Evolutionary conservation across 2,113 vertebrate genomes (phyloP), one percentile per base, ranked within the genome.

Genomic region (Callipepla californica): DNA sequence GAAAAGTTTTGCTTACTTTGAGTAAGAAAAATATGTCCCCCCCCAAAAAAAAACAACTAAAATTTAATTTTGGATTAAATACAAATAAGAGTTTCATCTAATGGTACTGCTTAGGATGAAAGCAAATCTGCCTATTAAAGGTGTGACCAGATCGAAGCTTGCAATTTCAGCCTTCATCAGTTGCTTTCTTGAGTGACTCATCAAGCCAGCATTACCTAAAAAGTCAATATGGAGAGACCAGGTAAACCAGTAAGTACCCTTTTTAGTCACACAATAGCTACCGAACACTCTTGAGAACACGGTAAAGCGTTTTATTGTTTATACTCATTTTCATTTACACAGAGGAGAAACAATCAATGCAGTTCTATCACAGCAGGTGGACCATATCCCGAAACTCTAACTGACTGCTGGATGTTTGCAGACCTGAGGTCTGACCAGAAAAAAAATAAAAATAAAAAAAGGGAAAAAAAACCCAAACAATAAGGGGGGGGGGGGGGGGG

Each of bases 291-390:
- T 96, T 94, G 91, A 88, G 92, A 97, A 97, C 97, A 97, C 96
- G 96, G 92, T 96, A 97, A 97, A 93, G 95, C 95, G 22, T 97
- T 98, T 97, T 93, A 97, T 97, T 97, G 95, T 97, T 97, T 96
- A 95, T 91, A 95, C 93, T 97, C 92, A 97, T 96, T 98, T 97
- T 95, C 95, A 97, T 93, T 97, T 96, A 98, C 94, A 97, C 95
- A 96, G 95, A 97, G 95, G 85, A 97, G 81, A 89, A 95, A 97
- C 95, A 97, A 93, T 96, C 96, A 97, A 97, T 87, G 97, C 95
- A 97, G 90, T 92, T 94, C 77, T 97, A 93, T 96, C 95, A 97
- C 95, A 97, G 95, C 78, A 97, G 95, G 85, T 95, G 87, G 87
- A 96, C 86, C 91, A 95, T 90, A 96, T 75, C 95, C 95, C 96